Evolutionary conservation across 2,113 vertebrate species (phyloP).

Genomic region (Pygoscelis antarcticus): DNA sequence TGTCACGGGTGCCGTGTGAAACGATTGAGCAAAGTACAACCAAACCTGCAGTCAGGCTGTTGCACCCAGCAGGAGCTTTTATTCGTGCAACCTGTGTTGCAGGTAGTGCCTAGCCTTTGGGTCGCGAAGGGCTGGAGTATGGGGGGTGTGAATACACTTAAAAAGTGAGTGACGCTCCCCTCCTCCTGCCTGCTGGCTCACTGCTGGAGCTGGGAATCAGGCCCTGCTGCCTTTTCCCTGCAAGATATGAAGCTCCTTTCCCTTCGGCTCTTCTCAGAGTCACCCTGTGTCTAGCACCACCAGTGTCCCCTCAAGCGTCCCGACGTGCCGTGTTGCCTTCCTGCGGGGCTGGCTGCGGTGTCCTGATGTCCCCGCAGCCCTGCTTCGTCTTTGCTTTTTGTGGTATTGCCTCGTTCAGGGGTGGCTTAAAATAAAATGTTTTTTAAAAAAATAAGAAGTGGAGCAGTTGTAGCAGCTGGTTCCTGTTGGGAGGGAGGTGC

Average conservation of each 20-base stretch:
- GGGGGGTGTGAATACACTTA: not conserved
- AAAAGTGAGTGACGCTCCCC: not conserved
- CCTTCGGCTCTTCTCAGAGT: fast-evolving
- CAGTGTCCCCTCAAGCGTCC: not conserved
- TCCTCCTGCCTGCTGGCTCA: not conserved
- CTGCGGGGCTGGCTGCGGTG: fast-evolving
- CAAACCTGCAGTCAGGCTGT: not conserved
- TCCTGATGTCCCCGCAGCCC: not conserved
- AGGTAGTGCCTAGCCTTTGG: not conserved
- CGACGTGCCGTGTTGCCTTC: fast-evolving
- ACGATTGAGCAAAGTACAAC: not conserved
- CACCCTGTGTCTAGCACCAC: not conserved
- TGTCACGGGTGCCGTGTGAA: not conserved
- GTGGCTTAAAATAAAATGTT: not conserved
- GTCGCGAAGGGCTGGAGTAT: not conserved
- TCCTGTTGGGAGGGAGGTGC: not conserved
- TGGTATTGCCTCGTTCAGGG: not conserved
- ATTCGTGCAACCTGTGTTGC: not conserved
- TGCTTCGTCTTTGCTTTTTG: not conserved
- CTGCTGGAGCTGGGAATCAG: not conserved
- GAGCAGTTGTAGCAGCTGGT: not conserved
- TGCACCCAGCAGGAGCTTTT: not conserved
- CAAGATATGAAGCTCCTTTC: not conserved
- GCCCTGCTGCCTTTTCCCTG: not conserved
- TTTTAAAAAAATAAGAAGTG: not conserved